These are phyloP conservation scores for Sinonovacula constricta DNA, from an alignment of 1,140 invertebrate species.

Conservation along the genomic window DNA sequence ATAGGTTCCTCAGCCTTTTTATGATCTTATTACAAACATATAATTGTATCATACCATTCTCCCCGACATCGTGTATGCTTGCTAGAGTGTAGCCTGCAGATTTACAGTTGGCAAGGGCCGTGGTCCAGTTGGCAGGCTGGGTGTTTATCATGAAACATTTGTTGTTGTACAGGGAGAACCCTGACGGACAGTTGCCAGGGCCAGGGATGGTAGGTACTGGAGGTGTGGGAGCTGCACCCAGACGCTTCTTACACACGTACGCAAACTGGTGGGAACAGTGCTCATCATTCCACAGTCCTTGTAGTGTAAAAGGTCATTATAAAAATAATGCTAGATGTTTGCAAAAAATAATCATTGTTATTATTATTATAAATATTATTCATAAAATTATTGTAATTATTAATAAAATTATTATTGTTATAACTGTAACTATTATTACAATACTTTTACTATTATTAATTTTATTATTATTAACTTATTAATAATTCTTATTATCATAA, in stretches of 20 bases:
- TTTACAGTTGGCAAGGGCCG: slow-evolving; percentile 42
- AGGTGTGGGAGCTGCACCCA: slow-evolving; percentile 18
- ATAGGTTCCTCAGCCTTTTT: too few relatives aligned
- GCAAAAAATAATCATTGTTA: too few relatives aligned
- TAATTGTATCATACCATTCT: slow-evolving; percentile 41
- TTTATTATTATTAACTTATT: too few relatives aligned
- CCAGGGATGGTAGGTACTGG: slow-evolving; percentile 42
- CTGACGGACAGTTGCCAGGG: slow-evolving; percentile 60
- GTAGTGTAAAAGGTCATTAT: not conserved
- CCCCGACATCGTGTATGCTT: slow-evolving; percentile 47
- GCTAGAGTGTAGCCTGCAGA: slow-evolving; percentile 44
- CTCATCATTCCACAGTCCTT: slow-evolving; percentile 64
- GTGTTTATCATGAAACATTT: slow-evolving; percentile 54
- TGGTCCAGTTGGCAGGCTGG: slow-evolving; percentile 20
- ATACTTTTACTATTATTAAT: too few relatives aligned
- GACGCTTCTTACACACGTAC: slow-evolving; percentile 63
- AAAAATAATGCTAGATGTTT: not conserved
- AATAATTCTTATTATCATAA: too few relatives aligned
- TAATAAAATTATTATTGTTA: too few relatives aligned
- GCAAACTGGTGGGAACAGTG: slow-evolving; percentile 61
- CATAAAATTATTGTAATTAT: too few relatives aligned
- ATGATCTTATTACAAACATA: too few relatives aligned
- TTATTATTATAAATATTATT: too few relatives aligned
- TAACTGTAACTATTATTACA: too few relatives aligned
- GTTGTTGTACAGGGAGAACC: slow-evolving; percentile 50